Base-by-base conservation (phyloP, 2,888 invertebrate species). In the Ernsta delagoae region DNA sequence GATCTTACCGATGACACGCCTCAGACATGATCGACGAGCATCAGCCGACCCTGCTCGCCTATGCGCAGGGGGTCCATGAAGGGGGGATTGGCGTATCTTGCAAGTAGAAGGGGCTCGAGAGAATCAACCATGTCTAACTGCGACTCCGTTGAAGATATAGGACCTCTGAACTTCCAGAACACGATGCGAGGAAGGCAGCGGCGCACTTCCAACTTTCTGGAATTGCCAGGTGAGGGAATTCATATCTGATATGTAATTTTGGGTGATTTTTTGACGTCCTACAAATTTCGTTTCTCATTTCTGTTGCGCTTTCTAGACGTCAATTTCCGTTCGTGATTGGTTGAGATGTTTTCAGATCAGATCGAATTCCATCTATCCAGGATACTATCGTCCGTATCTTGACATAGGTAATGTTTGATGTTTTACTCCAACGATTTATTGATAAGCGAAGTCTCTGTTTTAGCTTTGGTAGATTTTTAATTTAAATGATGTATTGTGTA, bases 91-190 rank as follows among this genome's bases (percentile, higher is more conserved):
- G 97, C 97, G 3, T 97, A 97, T 83, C 89, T 97, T 77, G 97
- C 97, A n/a, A 97, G 97, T 69, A 94, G 97, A 63, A 94, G 97
- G n/a, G 96, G 96, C n/a, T 97, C 97, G 0, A 92, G 97, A n/a
- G 95, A 95, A 78, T 97, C 97, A 1, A 96, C 96, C 73, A 93
- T 96, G 75, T 96, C 97, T 0, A 97, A 97, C 78, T 93, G 92
- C 66, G 93, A 93, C 73, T 93, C 93, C 0, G 92, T 92, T 0
- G 97, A 97, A 83, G 97, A 97, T 77, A 95, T 97, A 63, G 97
- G 97, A 0, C 97, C 97, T 6, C 87, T 97, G 72, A 96, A 96
- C 85, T 97, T 97, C 85, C 96, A 96, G 80, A 95, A 96, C 73
- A 96, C 97, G 34, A 95, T 96, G 76, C 94, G 97, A 2, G 96